phyloP scores from a whole-genome alignment of 1,140 invertebrate species.

The Carposina sasakii region DNA sequence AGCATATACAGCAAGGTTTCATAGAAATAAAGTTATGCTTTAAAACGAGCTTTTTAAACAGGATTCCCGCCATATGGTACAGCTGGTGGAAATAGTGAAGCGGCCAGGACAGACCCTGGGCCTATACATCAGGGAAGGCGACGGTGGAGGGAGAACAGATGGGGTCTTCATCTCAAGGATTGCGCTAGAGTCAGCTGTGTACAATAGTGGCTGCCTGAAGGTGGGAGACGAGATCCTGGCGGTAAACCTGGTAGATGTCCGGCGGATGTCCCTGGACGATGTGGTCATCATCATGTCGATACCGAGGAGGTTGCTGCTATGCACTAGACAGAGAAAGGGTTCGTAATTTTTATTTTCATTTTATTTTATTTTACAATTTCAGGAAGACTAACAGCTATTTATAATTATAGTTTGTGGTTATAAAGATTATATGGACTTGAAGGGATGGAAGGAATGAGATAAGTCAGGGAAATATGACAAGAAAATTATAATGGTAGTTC shows the following conservation, averaged over 20 bases:
- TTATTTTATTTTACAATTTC: no score
- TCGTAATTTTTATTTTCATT: no score
- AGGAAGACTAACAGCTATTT: no score
- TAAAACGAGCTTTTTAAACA: conserved; percentile 67
- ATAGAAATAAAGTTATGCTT: no score
- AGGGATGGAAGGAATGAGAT: no score
- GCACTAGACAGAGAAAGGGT: conserved; percentile 86
- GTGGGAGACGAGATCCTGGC: conserved; percentile 99
- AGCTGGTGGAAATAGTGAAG: conserved; percentile 99
- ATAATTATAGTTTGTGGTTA: no score
- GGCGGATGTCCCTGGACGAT: conserved; percentile 97
- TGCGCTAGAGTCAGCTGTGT: conserved; percentile 96
- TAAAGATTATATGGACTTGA: no score
- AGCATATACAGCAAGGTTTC: no score
- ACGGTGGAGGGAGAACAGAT: conserved; percentile 92
- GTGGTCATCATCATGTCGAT: conserved; percentile 99
- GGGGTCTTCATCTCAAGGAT: conserved; percentile 99
- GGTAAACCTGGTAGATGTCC: conserved; percentile 97
- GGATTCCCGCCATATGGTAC: conserved; percentile 87
- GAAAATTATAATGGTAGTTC: no score
- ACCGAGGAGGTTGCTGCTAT: conserved; percentile 93
- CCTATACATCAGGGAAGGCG: conserved; percentile 97
- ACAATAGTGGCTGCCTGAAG: conserved; percentile 95
- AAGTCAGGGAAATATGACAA: no score
- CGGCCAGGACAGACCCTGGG: conserved; percentile 98